Percentiles rank a stretch among this genome's conserved stretches.
Evolutionary conservation across 2,888 invertebrate species (phyloP).

Genomic region (Caenorhabditis imperialis): DNA sequence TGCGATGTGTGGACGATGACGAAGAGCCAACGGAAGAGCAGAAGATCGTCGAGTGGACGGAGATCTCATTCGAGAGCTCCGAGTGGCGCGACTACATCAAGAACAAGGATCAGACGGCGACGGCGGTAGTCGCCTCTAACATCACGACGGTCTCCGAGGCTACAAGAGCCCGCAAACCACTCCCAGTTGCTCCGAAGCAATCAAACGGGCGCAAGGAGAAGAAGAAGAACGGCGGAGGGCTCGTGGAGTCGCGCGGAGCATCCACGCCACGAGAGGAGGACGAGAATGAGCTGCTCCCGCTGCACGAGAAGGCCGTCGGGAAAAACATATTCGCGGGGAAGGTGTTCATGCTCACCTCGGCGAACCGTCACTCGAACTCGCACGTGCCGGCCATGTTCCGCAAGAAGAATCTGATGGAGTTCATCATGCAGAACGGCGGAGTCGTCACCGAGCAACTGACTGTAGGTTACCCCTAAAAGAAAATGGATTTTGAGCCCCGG

Average conservation of each 20-base stretch:
- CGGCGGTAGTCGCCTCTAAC: slow-evolving; percentile 45
- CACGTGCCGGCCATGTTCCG: slow-evolving; percentile 57
- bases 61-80: slow-evolving; percentile 54
- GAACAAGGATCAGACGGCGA: slow-evolving; percentile 46
- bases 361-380: slow-evolving; percentile 58
- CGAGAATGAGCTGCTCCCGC: slow-evolving; percentile 12
- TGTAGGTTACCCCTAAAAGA: slow-evolving; percentile 4
- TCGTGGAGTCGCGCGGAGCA: neutral
- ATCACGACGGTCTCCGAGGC: slow-evolving; percentile 34
- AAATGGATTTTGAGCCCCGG: neutral
- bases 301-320: slow-evolving; percentile 32
- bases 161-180: slow-evolving; percentile 17
- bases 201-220: neutral
- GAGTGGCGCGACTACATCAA: slow-evolving; percentile 67
- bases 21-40: slow-evolving; percentile 36
- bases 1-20: slow-evolving; percentile 54
- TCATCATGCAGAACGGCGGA: slow-evolving; percentile 70
- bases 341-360: slow-evolving; percentile 75
- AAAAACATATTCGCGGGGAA: slow-evolving; percentile 62
- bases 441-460: slow-evolving; percentile 68
- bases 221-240: slow-evolving; percentile 1
- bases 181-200: neutral
- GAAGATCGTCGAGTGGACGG: slow-evolving; percentile 48
- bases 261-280: slow-evolving; percentile 3
- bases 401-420: slow-evolving; percentile 70